Percentiles rank a stretch among this genome's conserved stretches.
phyloP scores from a whole-genome alignment of 2,888 invertebrate species.

The Drosophila mettleri region DNA sequence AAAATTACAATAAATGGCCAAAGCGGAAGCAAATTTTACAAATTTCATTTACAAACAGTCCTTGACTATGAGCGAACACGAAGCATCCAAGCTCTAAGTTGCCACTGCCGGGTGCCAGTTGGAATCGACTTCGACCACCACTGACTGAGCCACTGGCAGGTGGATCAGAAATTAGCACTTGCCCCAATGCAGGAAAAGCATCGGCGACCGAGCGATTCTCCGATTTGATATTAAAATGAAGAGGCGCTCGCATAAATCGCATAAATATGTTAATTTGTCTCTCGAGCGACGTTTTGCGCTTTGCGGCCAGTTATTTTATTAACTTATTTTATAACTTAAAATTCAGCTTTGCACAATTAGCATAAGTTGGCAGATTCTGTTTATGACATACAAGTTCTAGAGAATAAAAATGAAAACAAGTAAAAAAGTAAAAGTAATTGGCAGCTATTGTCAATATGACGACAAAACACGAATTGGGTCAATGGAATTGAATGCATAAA shows the following conservation, averaged over 20 bases:
- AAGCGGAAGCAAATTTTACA: slow-evolving; percentile 73
- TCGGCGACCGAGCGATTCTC: slow-evolving; percentile 9
- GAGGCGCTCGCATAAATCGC: slow-evolving; percentile 77
- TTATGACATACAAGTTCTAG: slow-evolving; percentile 41
- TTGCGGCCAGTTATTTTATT: slow-evolving; percentile 32
- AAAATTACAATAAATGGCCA: slow-evolving; percentile 60
- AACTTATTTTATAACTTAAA: slow-evolving; percentile 44
- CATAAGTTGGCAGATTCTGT: slow-evolving; percentile 53
- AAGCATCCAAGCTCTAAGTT: background rate
- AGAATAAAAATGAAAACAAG: slow-evolving; percentile 20
- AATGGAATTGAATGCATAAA: slow-evolving; percentile 60
- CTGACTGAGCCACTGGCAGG: slow-evolving; percentile 45
- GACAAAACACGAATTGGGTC: slow-evolving; percentile 55
- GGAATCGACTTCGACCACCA: slow-evolving; percentile 32
- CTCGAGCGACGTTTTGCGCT: slow-evolving; percentile 47
- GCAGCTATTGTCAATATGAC: slow-evolving; percentile 18
- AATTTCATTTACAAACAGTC: slow-evolving; percentile 79
- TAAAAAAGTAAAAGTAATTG: slow-evolving; percentile 49
- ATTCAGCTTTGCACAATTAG: slow-evolving; percentile 59
- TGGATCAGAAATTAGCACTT: slow-evolving; percentile 69
- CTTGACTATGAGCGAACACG: slow-evolving; percentile 51
- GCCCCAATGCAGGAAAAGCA: slow-evolving; percentile 54
- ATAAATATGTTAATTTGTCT: slow-evolving; percentile 76
- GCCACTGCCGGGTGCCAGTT: slow-evolving; percentile 8
- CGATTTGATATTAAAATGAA: slow-evolving; percentile 67